phyloP scores from a whole-genome alignment of 2,888 invertebrate genomes.

The Luperina testacea region DNA sequence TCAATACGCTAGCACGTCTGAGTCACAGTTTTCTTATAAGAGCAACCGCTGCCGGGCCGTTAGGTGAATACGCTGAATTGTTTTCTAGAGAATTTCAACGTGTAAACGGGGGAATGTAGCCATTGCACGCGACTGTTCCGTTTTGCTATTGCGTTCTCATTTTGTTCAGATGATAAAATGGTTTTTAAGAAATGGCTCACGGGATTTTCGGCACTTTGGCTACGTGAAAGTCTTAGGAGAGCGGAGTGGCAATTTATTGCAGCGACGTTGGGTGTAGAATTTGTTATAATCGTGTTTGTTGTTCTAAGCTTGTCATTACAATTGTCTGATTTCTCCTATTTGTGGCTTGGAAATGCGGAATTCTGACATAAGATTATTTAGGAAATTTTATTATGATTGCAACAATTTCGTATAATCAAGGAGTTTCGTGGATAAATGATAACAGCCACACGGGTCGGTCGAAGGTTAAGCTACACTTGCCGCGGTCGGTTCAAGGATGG shows the following conservation, averaged over 20 bases:
- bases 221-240: constrained; percentile 47
- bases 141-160: constrained; percentile 52
- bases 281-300: constrained; percentile 19
- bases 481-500: no score
- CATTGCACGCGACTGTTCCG: constrained; percentile 60
- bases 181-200: constrained; percentile 53
- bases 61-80: constrained; percentile 59
- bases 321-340: background rate
- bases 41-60: constrained; percentile 54
- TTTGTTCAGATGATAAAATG: constrained; percentile 63
- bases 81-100: constrained; percentile 64
- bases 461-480: background rate
- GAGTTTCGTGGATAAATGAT: background rate
- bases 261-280: constrained; percentile 11
- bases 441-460: background rate
- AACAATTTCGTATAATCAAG: background rate
- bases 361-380: background rate
- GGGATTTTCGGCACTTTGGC: constrained; percentile 53
- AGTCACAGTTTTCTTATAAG: constrained; percentile 54
- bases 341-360: background rate
- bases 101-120: constrained; percentile 62
- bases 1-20: constrained; percentile 47
- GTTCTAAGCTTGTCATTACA: constrained; percentile 2
- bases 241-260: constrained; percentile 46
- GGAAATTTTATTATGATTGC: background rate